phyloP scores from a whole-genome alignment of 1,140 invertebrate species.

The Brachionus paranguensis region DNA sequence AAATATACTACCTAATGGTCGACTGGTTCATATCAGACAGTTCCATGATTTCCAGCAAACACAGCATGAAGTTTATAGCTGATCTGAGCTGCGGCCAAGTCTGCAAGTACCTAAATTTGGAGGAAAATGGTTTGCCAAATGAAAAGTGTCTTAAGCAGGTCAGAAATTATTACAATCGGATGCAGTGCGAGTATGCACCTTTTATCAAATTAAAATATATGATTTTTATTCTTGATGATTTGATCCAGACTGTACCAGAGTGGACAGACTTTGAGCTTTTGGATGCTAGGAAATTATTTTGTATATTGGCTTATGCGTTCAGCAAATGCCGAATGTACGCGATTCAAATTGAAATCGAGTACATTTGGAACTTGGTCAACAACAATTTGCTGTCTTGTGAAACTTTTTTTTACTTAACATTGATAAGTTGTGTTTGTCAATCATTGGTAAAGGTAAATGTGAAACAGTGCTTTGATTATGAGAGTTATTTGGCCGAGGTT shows the following conservation, averaged over 20 bases:
- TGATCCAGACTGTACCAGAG: neutral
- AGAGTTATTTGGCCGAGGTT: neutral
- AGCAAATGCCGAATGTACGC: slow-evolving; percentile 10
- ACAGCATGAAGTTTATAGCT: neutral
- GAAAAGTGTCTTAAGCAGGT: neutral
- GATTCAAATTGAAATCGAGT: slow-evolving; percentile 7
- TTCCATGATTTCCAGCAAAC: neutral
- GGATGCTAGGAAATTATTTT: neutral
- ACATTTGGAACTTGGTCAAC: slow-evolving; percentile 17
- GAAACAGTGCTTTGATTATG: neutral
- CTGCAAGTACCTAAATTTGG: neutral
- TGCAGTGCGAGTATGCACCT: slow-evolving; percentile 27
- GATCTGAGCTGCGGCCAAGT: neutral
- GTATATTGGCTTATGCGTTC: neutral
- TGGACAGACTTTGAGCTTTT: neutral
- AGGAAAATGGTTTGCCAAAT: neutral
- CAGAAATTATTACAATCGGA: slow-evolving; percentile 9
- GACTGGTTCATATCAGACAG: slow-evolving; percentile 3
- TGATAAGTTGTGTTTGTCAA: neutral
- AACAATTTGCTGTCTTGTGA: neutral
- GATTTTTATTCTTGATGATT: neutral
- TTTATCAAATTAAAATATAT: slow-evolving; percentile 22
- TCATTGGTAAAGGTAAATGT: neutral
- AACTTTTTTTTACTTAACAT: neutral
- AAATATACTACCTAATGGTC: neutral